phyloP scores from a whole-genome alignment of 2,888 invertebrate species.

The Oligia fasciuncula region DNA sequence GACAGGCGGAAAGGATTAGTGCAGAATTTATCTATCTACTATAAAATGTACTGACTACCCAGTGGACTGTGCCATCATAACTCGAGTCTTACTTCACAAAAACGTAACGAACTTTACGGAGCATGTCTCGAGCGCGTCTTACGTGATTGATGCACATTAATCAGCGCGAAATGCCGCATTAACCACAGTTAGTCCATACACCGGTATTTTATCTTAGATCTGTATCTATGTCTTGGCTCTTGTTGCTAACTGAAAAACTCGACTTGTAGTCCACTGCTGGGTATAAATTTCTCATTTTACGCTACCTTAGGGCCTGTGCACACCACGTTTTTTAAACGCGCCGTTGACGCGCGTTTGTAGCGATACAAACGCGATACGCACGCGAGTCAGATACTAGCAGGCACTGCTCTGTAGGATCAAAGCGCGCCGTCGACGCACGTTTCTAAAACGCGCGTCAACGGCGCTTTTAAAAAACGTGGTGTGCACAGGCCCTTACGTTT shows the following conservation, averaged over 20 bases:
- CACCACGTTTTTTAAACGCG: no score
- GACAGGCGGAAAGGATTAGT: background rate
- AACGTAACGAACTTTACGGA: slow-evolving; percentile 26
- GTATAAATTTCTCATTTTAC: background rate
- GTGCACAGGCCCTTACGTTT: background rate
- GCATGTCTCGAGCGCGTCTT: slow-evolving; percentile 24
- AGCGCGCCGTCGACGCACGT: no score
- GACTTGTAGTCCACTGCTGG: no score
- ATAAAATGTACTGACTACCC: background rate
- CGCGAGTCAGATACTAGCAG: no score
- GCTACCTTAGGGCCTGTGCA: no score
- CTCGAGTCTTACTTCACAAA: slow-evolving; percentile 21
- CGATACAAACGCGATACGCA: no score
- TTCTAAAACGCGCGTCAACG: no score
- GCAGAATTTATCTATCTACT: background rate
- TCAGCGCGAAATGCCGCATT: slow-evolving; percentile 16
- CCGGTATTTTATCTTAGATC: slow-evolving; percentile 29
- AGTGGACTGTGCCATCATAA: slow-evolving; percentile 23
- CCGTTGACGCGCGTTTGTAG: no score
- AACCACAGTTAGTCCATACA: slow-evolving; percentile 34
- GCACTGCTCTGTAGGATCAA: no score
- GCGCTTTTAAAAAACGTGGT: no score
- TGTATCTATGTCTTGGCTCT: slow-evolving; percentile 7
- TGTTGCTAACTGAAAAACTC: slow-evolving; percentile 5
- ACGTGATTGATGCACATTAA: slow-evolving; percentile 54